Evolutionary conservation across 2,797 vertebrate genomes (phyloP).

Genomic region (Nannoperca obscura): DNA sequence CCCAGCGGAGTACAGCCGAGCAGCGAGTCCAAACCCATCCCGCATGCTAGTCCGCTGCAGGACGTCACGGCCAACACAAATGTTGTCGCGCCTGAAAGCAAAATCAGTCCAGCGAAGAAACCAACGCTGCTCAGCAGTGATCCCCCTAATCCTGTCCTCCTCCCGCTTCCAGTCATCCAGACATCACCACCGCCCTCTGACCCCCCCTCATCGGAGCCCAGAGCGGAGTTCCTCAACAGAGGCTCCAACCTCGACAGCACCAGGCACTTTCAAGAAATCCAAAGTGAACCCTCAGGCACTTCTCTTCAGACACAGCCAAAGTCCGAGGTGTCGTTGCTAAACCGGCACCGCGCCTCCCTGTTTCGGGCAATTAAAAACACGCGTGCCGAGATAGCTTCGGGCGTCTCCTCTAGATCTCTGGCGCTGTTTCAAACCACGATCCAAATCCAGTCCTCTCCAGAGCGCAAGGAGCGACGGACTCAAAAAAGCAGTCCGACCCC

Average conservation of each 20-base stretch:
- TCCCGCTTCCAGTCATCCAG: conserved; percentile 54
- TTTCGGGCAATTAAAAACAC: conserved; percentile 32
- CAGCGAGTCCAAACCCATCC: conserved; percentile 24
- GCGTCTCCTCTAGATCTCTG: conserved; percentile 14
- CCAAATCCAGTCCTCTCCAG: conserved; percentile 8
- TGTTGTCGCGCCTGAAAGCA: conserved; percentile 2
- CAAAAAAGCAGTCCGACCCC: background rate
- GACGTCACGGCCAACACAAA: background rate
- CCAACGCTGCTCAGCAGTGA: conserved; percentile 59
- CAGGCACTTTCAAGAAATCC: conserved; percentile 43
- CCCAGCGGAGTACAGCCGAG: conserved; percentile 32
- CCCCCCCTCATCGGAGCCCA: conserved; percentile 7
- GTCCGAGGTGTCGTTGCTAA: background rate
- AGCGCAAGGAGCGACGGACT: background rate
- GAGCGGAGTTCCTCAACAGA: conserved; percentile 3
- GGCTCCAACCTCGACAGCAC: conserved; percentile 15
- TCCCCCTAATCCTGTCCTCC: conserved; percentile 81
- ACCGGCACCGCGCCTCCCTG: conserved; percentile 1
- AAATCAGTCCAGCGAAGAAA: conserved; percentile 63
- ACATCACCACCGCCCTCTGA: background rate
- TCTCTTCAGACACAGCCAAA: conserved; percentile 9
- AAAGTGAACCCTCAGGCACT: conserved; percentile 13
- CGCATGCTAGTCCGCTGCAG: conserved; percentile 27
- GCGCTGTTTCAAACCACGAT: background rate
- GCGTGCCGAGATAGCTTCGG: conserved; percentile 11